phyloP scores from a whole-genome alignment of 2,113 vertebrate genomes.

The Sminthopsis crassicaudata region DNA sequence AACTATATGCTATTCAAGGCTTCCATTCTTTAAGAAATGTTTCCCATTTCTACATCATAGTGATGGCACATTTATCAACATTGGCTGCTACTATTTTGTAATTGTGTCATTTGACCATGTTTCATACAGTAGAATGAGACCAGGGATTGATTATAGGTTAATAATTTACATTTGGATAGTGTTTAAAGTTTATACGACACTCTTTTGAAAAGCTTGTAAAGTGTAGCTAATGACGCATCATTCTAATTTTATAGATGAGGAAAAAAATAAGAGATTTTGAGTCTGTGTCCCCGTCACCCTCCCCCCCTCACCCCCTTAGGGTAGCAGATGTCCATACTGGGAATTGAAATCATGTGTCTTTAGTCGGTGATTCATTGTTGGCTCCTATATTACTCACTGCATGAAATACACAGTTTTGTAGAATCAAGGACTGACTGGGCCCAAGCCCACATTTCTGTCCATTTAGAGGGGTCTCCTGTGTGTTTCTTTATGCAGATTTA shows the following conservation, averaged over 20 bases:
- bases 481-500: background rate
- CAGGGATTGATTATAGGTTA: background rate
- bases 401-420: background rate
- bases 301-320: no score
- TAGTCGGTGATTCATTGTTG: background rate
- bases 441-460: background rate
- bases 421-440: background rate
- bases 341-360: background rate
- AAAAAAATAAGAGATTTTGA: background rate
- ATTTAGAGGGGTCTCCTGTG: background rate
- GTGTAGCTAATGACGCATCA: background rate
- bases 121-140: background rate
- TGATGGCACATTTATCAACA: background rate
- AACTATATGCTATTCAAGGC: background rate
- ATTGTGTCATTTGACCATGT: background rate
- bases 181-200: background rate
- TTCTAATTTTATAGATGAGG: background rate
- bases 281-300: no score
- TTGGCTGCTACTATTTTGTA: background rate
- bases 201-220: background rate
- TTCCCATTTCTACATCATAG: background rate
- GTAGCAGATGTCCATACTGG: background rate
- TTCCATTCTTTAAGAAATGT: background rate
- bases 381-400: background rate
- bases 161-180: background rate